These are phyloP conservation scores for Haliclona indistincta DNA, from an alignment of 37 sponge, comb jelly and placozoan genomes.

Conservation along the genomic window DNA sequence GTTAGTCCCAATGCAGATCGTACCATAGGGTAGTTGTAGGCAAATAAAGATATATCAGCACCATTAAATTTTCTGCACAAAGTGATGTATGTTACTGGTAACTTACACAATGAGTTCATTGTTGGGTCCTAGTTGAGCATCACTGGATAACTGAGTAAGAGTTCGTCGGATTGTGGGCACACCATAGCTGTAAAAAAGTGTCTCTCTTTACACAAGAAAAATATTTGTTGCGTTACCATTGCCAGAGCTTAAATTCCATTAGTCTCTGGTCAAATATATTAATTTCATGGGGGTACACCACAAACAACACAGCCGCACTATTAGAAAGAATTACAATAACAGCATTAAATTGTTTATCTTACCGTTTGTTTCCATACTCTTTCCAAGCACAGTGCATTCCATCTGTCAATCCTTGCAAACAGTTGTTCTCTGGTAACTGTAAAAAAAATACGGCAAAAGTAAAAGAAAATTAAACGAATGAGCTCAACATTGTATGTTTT, in stretches of 20 bases:
- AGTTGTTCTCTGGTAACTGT: constrained; percentile 6
- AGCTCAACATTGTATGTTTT: too few relatives aligned
- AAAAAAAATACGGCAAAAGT: not conserved
- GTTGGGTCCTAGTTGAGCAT: constrained; percentile 12
- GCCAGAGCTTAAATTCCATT: constrained; percentile 53
- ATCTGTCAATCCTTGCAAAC: constrained; percentile 9
- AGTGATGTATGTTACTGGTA: too few relatives aligned
- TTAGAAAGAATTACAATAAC: too few relatives aligned
- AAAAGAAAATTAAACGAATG: not conserved
- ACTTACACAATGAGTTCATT: constrained; percentile 59
- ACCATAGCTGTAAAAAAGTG: constrained; percentile 23
- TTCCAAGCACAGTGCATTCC: constrained; percentile 36
- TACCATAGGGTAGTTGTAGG: too few relatives aligned
- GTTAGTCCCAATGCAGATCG: too few relatives aligned
- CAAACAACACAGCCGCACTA: constrained; percentile 51
- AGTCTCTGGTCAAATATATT: constrained; percentile 54
- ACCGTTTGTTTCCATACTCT: constrained; percentile 47
- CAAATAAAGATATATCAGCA: too few relatives aligned
- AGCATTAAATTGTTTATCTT: too few relatives aligned
- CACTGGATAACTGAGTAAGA: constrained; percentile 6
- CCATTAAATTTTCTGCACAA: too few relatives aligned
- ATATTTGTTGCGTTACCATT: constrained; percentile 27
- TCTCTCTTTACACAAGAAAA: too few relatives aligned
- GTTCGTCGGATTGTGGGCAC: constrained; percentile 27
- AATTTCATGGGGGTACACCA: constrained; percentile 3